These are phyloP conservation scores for Caenorhabditis sinica DNA, from an alignment of 2,888 invertebrate genomes.

Conservation along the genomic window DNA sequence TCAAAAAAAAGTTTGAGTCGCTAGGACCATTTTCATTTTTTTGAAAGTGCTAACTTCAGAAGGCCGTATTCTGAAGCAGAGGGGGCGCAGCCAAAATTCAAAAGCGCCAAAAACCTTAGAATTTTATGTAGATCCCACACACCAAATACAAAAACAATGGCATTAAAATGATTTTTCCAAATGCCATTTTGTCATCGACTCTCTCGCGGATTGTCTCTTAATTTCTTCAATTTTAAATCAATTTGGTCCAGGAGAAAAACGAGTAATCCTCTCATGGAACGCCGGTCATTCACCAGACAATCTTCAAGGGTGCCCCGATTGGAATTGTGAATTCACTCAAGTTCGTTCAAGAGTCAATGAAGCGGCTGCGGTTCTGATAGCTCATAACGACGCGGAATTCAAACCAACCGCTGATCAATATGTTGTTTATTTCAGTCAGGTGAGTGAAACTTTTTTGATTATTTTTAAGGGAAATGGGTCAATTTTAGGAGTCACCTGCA, in stretches of 20 bases:
- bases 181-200: too few species aligned
- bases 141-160: too few species aligned
- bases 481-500: constrained; percentile 72
- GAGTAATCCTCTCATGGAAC: constrained; percentile 73
- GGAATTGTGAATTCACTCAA: constrained; percentile 79
- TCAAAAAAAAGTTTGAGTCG: too few species aligned
- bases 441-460: constrained; percentile 13
- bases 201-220: too few species aligned
- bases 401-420: constrained; percentile 67
- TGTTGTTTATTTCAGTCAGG: constrained; percentile 75
- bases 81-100: too few species aligned
- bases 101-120: too few species aligned
- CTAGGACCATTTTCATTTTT: too few species aligned
- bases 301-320: constrained; percentile 81
- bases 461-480: not conserved
- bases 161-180: too few species aligned
- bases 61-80: too few species aligned
- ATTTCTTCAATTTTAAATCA: too few species aligned
- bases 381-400: constrained; percentile 59
- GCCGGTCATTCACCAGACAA: constrained; percentile 73
- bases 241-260: constrained; percentile 60
- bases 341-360: constrained; percentile 58
- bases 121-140: too few species aligned
- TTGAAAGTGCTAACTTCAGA: too few species aligned
- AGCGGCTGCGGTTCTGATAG: constrained; percentile 65